Evolutionary conservation across 2,888 invertebrate genomes (phyloP).

Genomic region (Piscicola geometra): DNA sequence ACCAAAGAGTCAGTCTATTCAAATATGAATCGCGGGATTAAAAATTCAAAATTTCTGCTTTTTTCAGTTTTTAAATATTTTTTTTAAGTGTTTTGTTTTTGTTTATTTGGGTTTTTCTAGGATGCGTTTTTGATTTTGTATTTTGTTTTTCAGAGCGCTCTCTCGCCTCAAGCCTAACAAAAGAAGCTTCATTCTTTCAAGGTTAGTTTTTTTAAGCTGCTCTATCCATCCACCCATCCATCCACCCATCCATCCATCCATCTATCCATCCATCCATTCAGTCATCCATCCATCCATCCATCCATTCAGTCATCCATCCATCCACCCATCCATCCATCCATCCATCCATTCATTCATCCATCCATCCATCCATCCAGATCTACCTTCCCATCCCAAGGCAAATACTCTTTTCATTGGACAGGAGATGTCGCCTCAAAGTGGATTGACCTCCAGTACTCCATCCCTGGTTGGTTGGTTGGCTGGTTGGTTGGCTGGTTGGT

Average conservation of each 20-base stretch:
- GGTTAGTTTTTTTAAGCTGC: neutral
- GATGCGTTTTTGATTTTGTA: neutral
- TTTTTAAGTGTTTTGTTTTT: slow-evolving; percentile 22
- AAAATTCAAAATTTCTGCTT: neutral
- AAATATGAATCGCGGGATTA: no score
- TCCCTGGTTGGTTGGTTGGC: slow-evolving; percentile 59
- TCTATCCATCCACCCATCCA: neutral
- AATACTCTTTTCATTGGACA: slow-evolving; percentile 51
- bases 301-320: neutral
- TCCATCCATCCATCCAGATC: slow-evolving; percentile 45
- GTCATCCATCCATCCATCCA: neutral
- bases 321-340: slow-evolving; percentile 3
- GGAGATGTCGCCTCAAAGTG: slow-evolving; percentile 52
- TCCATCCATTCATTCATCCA: neutral
- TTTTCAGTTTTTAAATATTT: neutral
- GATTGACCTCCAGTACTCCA: slow-evolving; percentile 64
- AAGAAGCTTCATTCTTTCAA: neutral
- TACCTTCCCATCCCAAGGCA: slow-evolving; percentile 49
- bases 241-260: slow-evolving; percentile 13
- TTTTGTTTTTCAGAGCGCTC: neutral
- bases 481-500: no score
- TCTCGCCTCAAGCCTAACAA: neutral
- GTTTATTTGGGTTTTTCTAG: neutral
- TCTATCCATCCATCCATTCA: neutral
- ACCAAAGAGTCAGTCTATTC: no score